Percentiles rank a stretch among this genome's conserved stretches.
phyloP scores from a whole-genome alignment of 2,113 vertebrate genomes.

The Grallaria varia region DNA sequence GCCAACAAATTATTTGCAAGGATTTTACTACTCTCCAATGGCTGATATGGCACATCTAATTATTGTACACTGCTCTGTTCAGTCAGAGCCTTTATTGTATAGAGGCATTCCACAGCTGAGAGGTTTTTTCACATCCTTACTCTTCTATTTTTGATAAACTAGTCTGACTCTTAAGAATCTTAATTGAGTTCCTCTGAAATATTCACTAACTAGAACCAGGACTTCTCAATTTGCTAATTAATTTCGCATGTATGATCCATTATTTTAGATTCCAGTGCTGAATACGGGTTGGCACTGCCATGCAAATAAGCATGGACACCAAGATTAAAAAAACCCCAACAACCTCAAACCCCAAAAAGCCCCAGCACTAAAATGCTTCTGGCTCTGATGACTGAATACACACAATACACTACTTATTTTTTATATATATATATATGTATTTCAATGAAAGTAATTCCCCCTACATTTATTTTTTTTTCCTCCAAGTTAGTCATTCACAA shows the following conservation, averaged over 20 bases:
- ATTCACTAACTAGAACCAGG: slow-evolving; percentile 55
- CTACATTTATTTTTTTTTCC: not conserved
- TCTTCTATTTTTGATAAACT: slow-evolving; percentile 62
- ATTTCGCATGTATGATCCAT: slow-evolving; percentile 25
- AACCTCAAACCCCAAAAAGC: rapidly evolving
- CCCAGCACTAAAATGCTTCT: not conserved
- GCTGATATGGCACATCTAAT: slow-evolving; percentile 34
- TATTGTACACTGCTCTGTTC: slow-evolving; percentile 14
- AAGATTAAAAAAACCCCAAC: not conserved
- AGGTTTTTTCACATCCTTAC: slow-evolving; percentile 31
- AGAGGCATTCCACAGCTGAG: slow-evolving; percentile 1
- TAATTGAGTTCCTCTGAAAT: slow-evolving; percentile 59
- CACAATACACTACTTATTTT: not conserved
- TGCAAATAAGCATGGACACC: slow-evolving; percentile 14
- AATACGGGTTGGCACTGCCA: not conserved
- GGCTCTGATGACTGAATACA: not conserved
- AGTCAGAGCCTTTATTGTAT: slow-evolving; percentile 1
- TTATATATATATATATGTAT: not conserved
- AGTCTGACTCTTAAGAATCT: slow-evolving; percentile 14
- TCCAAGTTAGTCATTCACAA: not conserved
- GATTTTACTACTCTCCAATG: slow-evolving; percentile 7
- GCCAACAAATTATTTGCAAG: not conserved
- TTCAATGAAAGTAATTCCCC: not conserved
- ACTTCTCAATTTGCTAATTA: slow-evolving; percentile 47
- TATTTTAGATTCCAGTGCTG: slow-evolving; percentile 15